Evolutionary conservation across 1,140 invertebrate genomes (phyloP).

Genomic region (Andricus grossulariae): DNA sequence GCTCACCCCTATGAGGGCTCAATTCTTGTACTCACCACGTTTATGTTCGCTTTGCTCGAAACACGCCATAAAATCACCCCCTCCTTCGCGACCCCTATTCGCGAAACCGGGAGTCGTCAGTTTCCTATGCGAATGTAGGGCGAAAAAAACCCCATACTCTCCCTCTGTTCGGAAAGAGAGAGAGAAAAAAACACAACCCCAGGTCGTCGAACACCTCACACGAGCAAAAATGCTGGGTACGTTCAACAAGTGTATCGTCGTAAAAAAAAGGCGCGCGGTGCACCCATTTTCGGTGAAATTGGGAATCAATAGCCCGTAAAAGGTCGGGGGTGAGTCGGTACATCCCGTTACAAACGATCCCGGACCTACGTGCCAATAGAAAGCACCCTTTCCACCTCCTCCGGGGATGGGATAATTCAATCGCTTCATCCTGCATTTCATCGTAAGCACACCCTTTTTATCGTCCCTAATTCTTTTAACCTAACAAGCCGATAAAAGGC

Average conservation of each 20-base stretch:
- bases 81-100: conserved; percentile 31
- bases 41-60: conserved; percentile 64
- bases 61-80: conserved; percentile 67
- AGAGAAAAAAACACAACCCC: conserved; percentile 57
- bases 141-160: conserved; percentile 56
- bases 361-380: conserved; percentile 12
- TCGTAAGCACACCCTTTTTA: conserved; percentile 1
- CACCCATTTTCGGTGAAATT: conserved; percentile 72
- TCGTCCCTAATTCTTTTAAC: background rate
- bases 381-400: background rate
- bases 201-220: conserved; percentile 46
- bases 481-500: background rate
- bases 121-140: conserved; percentile 67
- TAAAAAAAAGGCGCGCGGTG: conserved; percentile 63
- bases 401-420: conserved; percentile 26
- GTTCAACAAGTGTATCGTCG: conserved; percentile 75
- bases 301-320: conserved; percentile 73
- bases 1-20: conserved; percentile 34
- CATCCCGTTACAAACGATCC: background rate
- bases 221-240: conserved; percentile 56
- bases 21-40: conserved; percentile 53
- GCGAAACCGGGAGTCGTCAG: conserved; percentile 49
- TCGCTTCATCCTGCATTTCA: conserved; percentile 25
- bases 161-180: conserved; percentile 58
- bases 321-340: background rate